phyloP scores from a whole-genome alignment of 37 sponge, comb jelly and placozoan species.

The Ianthella basta region DNA sequence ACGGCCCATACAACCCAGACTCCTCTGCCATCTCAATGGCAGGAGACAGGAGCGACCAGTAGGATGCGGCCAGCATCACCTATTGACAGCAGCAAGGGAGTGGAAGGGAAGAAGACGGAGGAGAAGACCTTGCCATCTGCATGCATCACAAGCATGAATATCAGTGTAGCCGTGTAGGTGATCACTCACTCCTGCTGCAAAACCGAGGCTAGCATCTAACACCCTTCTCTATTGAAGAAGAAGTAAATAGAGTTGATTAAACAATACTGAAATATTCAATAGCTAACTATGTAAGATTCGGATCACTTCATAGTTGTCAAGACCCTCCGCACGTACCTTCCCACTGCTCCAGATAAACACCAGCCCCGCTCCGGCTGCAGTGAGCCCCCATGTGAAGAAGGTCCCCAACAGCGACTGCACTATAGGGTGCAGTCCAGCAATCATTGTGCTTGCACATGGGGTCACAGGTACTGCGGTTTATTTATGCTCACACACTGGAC shows the following conservation, averaged over 20 bases:
- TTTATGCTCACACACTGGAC: no score
- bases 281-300: no score
- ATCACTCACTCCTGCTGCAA: conserved; percentile 89
- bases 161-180: neutral
- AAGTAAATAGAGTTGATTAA: neutral
- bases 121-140: neutral
- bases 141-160: no score
- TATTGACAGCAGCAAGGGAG: conserved; percentile 15
- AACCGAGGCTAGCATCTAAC: conserved; percentile 89
- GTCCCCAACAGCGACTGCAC: conserved; percentile 89
- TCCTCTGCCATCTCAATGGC: conserved; percentile 87
- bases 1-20: conserved; percentile 76
- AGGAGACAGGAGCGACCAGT: conserved; percentile 94
- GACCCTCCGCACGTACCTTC: conserved; percentile 43
- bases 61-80: conserved; percentile 98
- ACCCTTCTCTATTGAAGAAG: conserved; percentile 60
- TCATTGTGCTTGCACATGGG: conserved; percentile 11
- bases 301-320: no score
- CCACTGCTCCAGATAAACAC: conserved; percentile 83
- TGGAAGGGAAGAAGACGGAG: neutral
- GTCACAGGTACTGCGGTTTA: no score
- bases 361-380: conserved; percentile 88
- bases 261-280: no score
- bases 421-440: conserved; percentile 41
- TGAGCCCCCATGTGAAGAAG: conserved; percentile 93